phyloP scores from a whole-genome alignment of 1,140 invertebrate species.

The Pogonognathellus flavescens region DNA sequence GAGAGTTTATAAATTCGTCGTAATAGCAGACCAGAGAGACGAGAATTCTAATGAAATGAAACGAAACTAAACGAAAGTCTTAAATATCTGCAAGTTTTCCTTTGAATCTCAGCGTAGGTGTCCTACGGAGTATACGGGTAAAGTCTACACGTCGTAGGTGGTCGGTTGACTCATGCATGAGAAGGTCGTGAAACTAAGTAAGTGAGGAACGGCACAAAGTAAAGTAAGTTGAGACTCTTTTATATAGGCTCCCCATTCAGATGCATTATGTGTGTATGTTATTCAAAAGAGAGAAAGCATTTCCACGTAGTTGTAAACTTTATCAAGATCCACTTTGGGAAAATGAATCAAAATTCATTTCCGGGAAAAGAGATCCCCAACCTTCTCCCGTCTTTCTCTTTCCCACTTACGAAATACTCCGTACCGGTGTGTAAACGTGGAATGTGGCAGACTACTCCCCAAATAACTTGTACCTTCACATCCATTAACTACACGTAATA shows the following conservation, averaged over 20 bases:
- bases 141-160: background rate
- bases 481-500: background rate
- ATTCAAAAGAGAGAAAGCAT: background rate
- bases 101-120: no score
- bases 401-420: background rate
- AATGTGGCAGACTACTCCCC: background rate
- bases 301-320: background rate
- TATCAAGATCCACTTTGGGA: slow-evolving; percentile 32
- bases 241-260: no score
- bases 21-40: slow-evolving; percentile 1
- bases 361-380: background rate
- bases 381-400: background rate
- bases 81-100: no score
- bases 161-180: no score
- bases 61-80: background rate
- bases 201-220: no score
- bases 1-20: slow-evolving; percentile 27
- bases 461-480: background rate
- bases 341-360: slow-evolving; percentile 46
- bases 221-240: no score
- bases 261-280: no score
- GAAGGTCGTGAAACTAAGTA: no score
- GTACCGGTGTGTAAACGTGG: no score
- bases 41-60: slow-evolving; percentile 31
- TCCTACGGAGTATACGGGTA: background rate